A percentile compares a stretch with the other conserved stretches of the same genome.
phyloP scores from a whole-genome alignment of 2,797 vertebrate species.

The Nasua narica region DNA sequence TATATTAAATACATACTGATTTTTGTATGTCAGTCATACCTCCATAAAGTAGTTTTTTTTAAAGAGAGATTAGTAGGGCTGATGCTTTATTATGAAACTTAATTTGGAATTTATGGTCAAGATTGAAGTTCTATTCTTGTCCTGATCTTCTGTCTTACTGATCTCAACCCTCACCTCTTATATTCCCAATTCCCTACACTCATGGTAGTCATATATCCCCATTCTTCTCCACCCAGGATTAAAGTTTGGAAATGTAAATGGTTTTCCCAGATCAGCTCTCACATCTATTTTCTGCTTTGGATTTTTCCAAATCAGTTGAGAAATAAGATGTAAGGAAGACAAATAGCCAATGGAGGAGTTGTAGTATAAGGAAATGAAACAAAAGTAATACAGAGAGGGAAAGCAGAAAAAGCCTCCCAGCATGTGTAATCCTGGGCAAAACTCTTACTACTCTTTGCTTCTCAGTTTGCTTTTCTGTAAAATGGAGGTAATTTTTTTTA shows the following conservation, averaged over 20 bases:
- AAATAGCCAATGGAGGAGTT: background rate
- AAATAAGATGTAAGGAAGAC: background rate
- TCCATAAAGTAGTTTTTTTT: background rate
- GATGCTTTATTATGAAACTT: background rate
- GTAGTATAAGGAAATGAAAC: background rate
- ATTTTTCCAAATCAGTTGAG: background rate
- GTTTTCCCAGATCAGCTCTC: background rate
- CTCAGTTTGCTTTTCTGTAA: background rate
- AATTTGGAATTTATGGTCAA: background rate
- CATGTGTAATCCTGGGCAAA: background rate
- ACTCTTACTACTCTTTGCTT: background rate
- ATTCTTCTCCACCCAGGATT: background rate
- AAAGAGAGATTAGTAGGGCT: background rate
- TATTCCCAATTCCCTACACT: background rate
- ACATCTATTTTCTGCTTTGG: constrained; percentile 37
- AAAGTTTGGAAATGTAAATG: background rate
- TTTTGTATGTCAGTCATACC: background rate
- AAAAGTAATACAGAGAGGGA: background rate
- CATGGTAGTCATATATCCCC: background rate
- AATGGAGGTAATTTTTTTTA: background rate
- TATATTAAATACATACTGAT: background rate
- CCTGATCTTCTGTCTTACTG: background rate
- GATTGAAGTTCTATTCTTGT: background rate
- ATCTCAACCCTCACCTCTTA: background rate
- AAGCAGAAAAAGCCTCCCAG: background rate